Evolutionary conservation across 2,888 invertebrate genomes (phyloP).

Genomic region (Ecdyonurus torrentis): DNA sequence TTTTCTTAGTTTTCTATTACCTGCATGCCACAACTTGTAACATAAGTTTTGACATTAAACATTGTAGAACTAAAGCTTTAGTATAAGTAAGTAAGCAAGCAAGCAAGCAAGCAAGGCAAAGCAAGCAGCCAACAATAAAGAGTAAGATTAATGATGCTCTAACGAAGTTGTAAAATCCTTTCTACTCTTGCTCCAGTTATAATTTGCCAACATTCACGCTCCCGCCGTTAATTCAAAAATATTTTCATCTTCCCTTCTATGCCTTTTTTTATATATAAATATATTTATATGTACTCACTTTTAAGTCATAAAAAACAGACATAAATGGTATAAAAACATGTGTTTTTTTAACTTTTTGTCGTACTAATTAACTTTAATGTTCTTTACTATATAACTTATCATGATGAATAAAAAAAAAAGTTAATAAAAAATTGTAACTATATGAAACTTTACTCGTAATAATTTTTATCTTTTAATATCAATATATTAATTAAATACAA

Average conservation of each 20-base stretch:
- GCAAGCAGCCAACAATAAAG: not conserved
- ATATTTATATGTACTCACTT: not conserved
- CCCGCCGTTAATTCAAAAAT: too few relatives aligned
- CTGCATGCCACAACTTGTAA: not conserved
- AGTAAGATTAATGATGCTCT: not conserved
- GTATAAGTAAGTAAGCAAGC: too few relatives aligned
- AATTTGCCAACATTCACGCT: too few relatives aligned
- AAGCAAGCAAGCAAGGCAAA: too few relatives aligned
- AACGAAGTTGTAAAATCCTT: not conserved
- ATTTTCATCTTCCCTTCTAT: too few relatives aligned
- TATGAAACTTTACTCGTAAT: not conserved
- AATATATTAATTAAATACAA: not conserved
- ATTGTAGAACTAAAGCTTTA: not conserved
- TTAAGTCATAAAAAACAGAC: not conserved
- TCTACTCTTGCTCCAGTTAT: too few relatives aligned
- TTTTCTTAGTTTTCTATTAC: not conserved
- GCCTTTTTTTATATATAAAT: too few relatives aligned
- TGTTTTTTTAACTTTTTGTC: not conserved
- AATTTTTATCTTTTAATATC: not conserved
- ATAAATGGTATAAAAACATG: not conserved
- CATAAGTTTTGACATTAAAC: not conserved
- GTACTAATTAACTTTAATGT: not conserved
- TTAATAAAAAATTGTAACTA: too few relatives aligned
- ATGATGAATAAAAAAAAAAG: not conserved
- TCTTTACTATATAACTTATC: not conserved